These are phyloP conservation scores for Poeciliopsis turneri DNA, from an alignment of 2,797 vertebrate genomes.

Conservation along the genomic window DNA sequence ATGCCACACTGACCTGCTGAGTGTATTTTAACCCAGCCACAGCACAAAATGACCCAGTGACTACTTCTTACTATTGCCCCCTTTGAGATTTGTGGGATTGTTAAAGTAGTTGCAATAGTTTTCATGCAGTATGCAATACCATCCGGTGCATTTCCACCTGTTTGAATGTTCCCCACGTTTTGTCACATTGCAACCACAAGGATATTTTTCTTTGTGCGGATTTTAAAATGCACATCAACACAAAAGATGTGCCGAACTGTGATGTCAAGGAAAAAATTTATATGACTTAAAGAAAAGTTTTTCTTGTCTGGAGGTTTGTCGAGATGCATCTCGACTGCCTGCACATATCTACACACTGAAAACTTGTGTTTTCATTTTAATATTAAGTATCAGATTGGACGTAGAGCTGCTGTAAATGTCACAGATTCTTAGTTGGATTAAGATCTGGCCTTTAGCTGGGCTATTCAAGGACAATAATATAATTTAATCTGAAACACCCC, in stretches of 20 bases:
- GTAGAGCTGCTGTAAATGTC: not conserved
- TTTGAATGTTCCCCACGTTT: not conserved
- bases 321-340: not conserved
- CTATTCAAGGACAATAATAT: not conserved
- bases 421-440: not conserved
- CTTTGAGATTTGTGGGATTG: slow-evolving; percentile 24
- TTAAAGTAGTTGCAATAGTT: slow-evolving; percentile 15
- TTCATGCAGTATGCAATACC: not conserved
- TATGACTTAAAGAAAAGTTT: not conserved
- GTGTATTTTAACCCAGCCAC: slow-evolving; percentile 35
- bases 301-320: not conserved
- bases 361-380: not conserved
- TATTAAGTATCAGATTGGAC: not conserved
- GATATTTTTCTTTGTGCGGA: not conserved
- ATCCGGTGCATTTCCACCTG: not conserved
- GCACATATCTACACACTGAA: not conserved
- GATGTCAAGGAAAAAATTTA: not conserved
- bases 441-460: not conserved
- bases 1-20: slow-evolving; percentile 25
- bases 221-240: not conserved
- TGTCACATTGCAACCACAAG: not conserved
- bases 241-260: not conserved
- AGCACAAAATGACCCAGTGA: slow-evolving; percentile 13
- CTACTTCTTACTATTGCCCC: slow-evolving; percentile 31
- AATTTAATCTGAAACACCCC: not conserved